Evolutionary conservation across 2,888 invertebrate genomes (phyloP), one percentile per base, ranked within the genome.

Genomic region (Himalopsyche tibetana): DNA sequence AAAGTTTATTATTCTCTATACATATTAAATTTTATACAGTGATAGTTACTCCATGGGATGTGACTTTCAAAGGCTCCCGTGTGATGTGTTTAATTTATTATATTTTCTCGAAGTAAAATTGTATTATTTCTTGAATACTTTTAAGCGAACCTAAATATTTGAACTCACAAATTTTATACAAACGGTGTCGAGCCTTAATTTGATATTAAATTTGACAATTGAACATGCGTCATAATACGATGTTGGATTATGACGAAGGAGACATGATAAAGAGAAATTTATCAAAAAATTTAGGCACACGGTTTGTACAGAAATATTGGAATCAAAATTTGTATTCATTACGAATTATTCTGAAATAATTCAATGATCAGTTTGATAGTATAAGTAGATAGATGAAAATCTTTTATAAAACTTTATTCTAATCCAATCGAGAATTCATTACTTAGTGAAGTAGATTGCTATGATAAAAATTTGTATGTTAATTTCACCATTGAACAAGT

Each of bases 31-130:
- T 74, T 74, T 74, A 74, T 74, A 74, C 74, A 74, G 74, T 74
- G 74, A 74, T 74, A 74, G 74, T 74, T 74, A 74, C 74, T 38
- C 74, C 74, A 74, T 15, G 38, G 74, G 74, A 74, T 74, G 38
- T 74, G 74, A 74, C 74, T 74, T 81, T 45, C 81, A 45, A 81
- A 81, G 81, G 55, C 55, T 81, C 19, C 19, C 36, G 5, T 81
- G 55, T 55, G 55, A 51, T 81, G 45, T 81, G 15, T 28, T 45
- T 81, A 51, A 42, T 80, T 28, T 45, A 45, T 80, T 42, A 80
- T 28, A 80, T 51, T 45, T 80, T 80, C 5, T 80, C 38, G 4
- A 40, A 80, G n/a, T 80, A 40, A 45, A 80, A 36, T n/a, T 38
- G 51, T 28, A 80, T 11, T 19, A 4, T 80, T 45, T 80, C 2